These are phyloP conservation scores for Naso thynnoides DNA, from an alignment of 2,797 vertebrate species.

Conservation along the genomic window DNA sequence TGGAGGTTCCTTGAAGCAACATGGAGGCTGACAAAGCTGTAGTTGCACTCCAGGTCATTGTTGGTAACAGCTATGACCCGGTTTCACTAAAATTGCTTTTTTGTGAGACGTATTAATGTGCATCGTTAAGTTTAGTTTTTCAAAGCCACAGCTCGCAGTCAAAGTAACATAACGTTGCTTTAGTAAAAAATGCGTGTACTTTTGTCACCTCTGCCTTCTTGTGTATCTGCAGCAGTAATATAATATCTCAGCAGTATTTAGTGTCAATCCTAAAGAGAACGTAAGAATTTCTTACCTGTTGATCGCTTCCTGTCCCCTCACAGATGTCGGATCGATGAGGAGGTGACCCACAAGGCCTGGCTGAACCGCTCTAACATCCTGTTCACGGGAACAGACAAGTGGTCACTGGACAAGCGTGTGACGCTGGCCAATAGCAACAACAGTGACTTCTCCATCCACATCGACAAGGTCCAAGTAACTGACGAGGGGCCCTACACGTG, in stretches of 20 bases:
- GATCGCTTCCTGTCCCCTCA: not conserved
- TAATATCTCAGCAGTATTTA: not conserved
- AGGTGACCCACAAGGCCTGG: constrained; percentile 94
- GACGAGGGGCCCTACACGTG: constrained; percentile 94
- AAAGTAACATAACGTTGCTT: too few species aligned
- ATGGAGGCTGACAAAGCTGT: too few species aligned
- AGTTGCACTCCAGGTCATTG: too few species aligned
- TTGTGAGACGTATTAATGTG: too few species aligned
- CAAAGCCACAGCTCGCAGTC: too few species aligned
- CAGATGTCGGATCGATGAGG: constrained; percentile 92
- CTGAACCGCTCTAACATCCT: constrained; percentile 94
- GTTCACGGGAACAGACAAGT: constrained; percentile 92
- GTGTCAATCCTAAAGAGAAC: not conserved
- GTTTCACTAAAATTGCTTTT: too few species aligned
- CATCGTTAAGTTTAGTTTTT: too few species aligned
- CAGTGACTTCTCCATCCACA: constrained; percentile 92
- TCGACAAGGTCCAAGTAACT: constrained; percentile 87
- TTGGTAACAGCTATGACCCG: too few species aligned
- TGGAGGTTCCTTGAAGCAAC: too few species aligned
- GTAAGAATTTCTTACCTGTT: not conserved
- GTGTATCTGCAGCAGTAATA: not conserved
- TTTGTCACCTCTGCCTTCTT: too few species aligned
- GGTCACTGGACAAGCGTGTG: constrained; percentile 91
- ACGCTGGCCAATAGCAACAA: constrained; percentile 89
- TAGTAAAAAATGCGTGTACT: too few species aligned